Conservation (phyloP, 2,113 vertebrate species). For the Ceratotherium simum region DNA sequence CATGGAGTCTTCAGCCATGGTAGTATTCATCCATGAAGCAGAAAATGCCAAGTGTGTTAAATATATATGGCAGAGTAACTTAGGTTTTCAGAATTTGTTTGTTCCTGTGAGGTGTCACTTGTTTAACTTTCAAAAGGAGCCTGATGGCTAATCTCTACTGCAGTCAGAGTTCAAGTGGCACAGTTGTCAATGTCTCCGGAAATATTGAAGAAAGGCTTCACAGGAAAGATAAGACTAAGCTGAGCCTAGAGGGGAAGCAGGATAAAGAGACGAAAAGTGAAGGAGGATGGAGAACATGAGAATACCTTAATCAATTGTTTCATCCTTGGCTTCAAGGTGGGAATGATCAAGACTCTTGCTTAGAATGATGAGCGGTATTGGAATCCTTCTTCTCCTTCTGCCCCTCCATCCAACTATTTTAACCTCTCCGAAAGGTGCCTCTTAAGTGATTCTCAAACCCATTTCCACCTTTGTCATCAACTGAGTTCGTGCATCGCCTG, state of each 20-base stretch:
- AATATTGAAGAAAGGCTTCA: neutral
- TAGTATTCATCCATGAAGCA: neutral
- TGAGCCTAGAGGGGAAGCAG: neutral
- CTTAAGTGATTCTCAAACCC: neutral
- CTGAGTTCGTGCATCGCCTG: rapidly evolving
- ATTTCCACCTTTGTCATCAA: neutral
- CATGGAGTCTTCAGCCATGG: neutral
- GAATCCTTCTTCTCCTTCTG: neutral
- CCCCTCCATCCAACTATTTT: no score
- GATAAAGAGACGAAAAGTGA: neutral
- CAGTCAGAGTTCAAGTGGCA: neutral
- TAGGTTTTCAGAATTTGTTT: neutral
- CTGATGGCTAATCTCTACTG: neutral
- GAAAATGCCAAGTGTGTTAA: neutral
- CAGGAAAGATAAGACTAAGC: neutral
- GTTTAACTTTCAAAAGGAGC: neutral
- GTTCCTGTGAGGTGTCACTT: neutral
- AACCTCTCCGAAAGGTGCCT: neutral
- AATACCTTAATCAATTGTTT: no score
- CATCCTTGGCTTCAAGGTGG: neutral
- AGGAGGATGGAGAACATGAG: neutral
- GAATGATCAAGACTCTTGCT: neutral
- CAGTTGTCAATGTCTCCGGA: neutral
- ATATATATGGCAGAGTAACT: neutral
- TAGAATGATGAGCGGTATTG: neutral